phyloP scores from a whole-genome alignment of 2,113 vertebrate genomes.

The Elachura formosa region DNA sequence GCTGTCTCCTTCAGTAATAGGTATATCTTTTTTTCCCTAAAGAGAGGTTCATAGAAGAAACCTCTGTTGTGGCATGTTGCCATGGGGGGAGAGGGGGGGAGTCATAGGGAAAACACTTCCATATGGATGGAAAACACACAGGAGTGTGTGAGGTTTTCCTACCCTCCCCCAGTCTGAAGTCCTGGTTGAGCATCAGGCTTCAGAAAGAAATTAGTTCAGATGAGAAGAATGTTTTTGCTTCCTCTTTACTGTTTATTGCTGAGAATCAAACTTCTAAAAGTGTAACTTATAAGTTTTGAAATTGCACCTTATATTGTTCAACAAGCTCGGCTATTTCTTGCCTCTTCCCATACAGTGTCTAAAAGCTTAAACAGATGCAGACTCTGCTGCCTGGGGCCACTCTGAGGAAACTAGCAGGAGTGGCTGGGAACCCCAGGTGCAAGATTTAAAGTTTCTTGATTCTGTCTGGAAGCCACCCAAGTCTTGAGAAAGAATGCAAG shows the following conservation, averaged over 20 bases:
- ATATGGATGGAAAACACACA: neutral
- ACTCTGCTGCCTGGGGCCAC: neutral
- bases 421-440: neutral
- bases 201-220: neutral
- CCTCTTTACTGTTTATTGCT: neutral
- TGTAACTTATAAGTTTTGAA: neutral
- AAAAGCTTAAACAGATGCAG: neutral
- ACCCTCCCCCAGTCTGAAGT: neutral
- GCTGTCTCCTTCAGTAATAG: neutral
- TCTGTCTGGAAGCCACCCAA: neutral
- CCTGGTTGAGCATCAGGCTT: neutral
- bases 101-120: neutral
- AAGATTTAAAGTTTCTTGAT: neutral
- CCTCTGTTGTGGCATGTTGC: neutral
- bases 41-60: neutral
- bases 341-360: neutral
- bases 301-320: neutral
- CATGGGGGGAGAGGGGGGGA: rapidly evolving
- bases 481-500: neutral
- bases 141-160: neutral
- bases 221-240: neutral
- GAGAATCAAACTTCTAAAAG: neutral
- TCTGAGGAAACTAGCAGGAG: neutral
- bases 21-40: neutral
- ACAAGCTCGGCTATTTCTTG: neutral